A percentile compares a stretch with the other conserved stretches of the same genome.
phyloP scores from a whole-genome alignment of 2,113 vertebrate species.

The Oncorhynchus kisutch region DNA sequence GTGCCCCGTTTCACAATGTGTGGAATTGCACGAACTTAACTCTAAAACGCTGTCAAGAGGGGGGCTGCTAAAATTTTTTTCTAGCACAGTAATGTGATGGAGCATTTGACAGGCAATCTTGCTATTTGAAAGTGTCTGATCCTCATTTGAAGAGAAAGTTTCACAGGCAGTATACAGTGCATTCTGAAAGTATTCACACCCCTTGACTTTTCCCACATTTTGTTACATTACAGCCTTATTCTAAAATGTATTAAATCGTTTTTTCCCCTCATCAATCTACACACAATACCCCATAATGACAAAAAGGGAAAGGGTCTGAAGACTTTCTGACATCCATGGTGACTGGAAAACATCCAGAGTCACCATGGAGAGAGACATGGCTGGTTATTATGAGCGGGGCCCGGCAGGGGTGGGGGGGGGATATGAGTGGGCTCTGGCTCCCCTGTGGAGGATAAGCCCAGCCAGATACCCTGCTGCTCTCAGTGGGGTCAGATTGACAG shows the following conservation, averaged over 20 bases:
- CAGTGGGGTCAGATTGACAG: constrained; percentile 28
- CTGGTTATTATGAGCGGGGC: not conserved
- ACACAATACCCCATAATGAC: too few species aligned
- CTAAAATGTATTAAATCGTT: too few species aligned
- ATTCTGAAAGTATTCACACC: too few species aligned
- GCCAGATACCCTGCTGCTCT: constrained; percentile 21
- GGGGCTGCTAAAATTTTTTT: too few species aligned
- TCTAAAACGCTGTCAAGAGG: too few species aligned
- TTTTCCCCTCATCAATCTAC: too few species aligned
- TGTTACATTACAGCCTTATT: too few species aligned
- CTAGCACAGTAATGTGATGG: not conserved
- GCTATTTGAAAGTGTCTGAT: not conserved
- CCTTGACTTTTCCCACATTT: too few species aligned
- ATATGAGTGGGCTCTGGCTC: not conserved
- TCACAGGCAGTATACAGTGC: not conserved
- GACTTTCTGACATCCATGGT: too few species aligned
- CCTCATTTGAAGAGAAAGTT: not conserved
- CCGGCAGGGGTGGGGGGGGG: not conserved
- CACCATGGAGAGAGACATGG: constrained; percentile 17
- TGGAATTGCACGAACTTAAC: too few species aligned
- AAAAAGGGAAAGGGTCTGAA: too few species aligned
- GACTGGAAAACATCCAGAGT: not conserved
- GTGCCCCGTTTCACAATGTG: too few species aligned
- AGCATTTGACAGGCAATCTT: not conserved
- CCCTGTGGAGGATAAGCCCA: constrained; percentile 23